Evolutionary conservation across 2,888 invertebrate genomes (phyloP).

Genomic region (Coleophora deauratella): DNA sequence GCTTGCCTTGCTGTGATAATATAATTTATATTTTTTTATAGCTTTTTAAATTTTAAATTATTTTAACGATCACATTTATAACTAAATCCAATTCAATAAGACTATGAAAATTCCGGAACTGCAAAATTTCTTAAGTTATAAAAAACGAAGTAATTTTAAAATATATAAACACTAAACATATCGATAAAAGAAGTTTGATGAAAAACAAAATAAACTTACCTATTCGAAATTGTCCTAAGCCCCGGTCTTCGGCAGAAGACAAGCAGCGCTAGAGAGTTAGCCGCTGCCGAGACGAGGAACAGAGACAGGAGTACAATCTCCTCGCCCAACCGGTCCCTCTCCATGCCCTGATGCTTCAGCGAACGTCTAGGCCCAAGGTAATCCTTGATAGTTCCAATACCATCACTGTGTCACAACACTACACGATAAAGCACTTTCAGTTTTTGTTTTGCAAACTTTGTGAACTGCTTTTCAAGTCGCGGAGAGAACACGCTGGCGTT

Average conservation of each 20-base stretch:
- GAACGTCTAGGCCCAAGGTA: conserved; percentile 62
- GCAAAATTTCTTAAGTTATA: too few relatives aligned
- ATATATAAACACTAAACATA: too few relatives aligned
- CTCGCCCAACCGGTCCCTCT: conserved; percentile 61
- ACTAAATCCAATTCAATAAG: too few relatives aligned
- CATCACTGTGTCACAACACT: conserved; percentile 63
- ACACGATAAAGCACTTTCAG: conserved; percentile 63
- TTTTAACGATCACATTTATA: too few relatives aligned
- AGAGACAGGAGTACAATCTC: conserved; percentile 67
- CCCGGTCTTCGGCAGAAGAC: conserved; percentile 83
- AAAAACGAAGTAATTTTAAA: too few relatives aligned
- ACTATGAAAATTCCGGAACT: too few relatives aligned
- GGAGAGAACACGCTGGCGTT: conserved; percentile 57
- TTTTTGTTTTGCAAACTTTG: conserved; percentile 29
- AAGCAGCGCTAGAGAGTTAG: conserved; percentile 81
- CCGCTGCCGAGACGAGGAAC: conserved; percentile 79
- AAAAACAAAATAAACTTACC: conserved; percentile 62
- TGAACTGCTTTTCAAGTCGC: conserved; percentile 60
- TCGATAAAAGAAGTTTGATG: too few relatives aligned
- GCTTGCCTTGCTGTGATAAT: conserved; percentile 1
- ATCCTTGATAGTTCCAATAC: conserved; percentile 50
- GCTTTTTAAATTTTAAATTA: too few relatives aligned
- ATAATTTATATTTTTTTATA: conserved; percentile 1
- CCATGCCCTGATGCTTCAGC: conserved; percentile 67
- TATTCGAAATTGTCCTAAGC: conserved; percentile 85